These are phyloP conservation scores for Coleophora deauratella DNA, from an alignment of 2,888 invertebrate genomes.

Conservation along the genomic window DNA sequence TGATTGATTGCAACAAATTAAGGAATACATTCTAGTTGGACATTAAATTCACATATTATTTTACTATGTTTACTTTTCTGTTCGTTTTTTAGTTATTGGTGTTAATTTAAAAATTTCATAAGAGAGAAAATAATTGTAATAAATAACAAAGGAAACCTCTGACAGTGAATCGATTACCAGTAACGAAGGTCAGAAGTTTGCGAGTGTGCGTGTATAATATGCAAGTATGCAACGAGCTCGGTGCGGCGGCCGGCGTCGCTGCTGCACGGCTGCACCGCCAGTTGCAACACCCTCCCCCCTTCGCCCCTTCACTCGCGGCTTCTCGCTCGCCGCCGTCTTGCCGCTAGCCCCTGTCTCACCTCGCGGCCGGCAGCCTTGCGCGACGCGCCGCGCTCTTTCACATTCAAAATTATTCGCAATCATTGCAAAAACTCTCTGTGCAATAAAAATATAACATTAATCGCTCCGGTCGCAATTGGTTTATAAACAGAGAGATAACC, in stretches of 20 bases:
- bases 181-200: slow-evolving; percentile 69
- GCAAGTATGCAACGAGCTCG: slow-evolving; percentile 74
- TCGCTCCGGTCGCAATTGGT: slow-evolving; percentile 56
- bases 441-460: slow-evolving; percentile 61
- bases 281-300: slow-evolving; percentile 74
- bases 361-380: slow-evolving; percentile 75
- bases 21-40: neutral
- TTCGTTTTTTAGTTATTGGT: slow-evolving; percentile 11
- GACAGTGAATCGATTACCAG: slow-evolving; percentile 63
- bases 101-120: slow-evolving; percentile 23
- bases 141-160: slow-evolving; percentile 57
- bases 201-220: slow-evolving; percentile 65
- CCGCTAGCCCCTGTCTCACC: slow-evolving; percentile 72
- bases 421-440: slow-evolving; percentile 73
- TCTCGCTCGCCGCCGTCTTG: slow-evolving; percentile 72
- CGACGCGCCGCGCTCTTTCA: slow-evolving; percentile 74
- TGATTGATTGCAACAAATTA: too few relatives aligned
- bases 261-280: slow-evolving; percentile 73
- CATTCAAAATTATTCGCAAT: slow-evolving; percentile 74
- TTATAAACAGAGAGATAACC: slow-evolving; percentile 54
- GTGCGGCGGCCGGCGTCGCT: slow-evolving; percentile 70
- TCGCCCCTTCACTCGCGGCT: slow-evolving; percentile 70
- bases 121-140: slow-evolving; percentile 44
- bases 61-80: neutral
- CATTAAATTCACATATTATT: too few relatives aligned